Conservation (phyloP, 2,797 vertebrate species). For the Hephaestus fuliginosus region DNA sequence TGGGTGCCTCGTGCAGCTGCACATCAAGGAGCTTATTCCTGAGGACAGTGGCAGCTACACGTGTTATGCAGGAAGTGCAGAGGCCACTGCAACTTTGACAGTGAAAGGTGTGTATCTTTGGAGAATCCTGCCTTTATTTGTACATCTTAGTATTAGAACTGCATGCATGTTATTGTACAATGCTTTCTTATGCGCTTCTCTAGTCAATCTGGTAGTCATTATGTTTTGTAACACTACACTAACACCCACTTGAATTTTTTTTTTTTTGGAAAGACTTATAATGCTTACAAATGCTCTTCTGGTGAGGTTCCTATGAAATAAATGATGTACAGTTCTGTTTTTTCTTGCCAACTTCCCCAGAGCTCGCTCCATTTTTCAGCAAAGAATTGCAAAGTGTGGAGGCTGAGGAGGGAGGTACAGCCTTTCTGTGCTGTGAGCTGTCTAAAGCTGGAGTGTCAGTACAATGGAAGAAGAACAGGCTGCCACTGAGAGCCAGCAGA, state of each 20-base stretch:
- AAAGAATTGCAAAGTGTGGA: slow-evolving; percentile 83
- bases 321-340: neutral
- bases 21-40: slow-evolving; percentile 83
- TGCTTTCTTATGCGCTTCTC: neutral
- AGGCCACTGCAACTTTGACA: slow-evolving; percentile 65
- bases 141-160: neutral
- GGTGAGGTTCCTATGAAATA: neutral
- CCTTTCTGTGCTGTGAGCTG: slow-evolving; percentile 87
- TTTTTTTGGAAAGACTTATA: neutral
- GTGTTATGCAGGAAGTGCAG: slow-evolving; percentile 77
- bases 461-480: slow-evolving; percentile 89
- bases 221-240: neutral
- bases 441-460: slow-evolving; percentile 83
- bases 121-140: neutral
- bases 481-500: slow-evolving; percentile 82
- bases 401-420: slow-evolving; percentile 83
- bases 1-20: slow-evolving; percentile 81
- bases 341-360: slow-evolving; percentile 1
- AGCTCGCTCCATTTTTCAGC: slow-evolving; percentile 83
- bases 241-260: neutral
- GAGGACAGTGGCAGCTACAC: slow-evolving; percentile 89
- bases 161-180: neutral
- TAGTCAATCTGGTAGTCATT: neutral
- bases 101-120: slow-evolving; percentile 64
- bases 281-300: neutral